Evolutionary conservation across 2,797 vertebrate genomes (phyloP), one percentile per base, ranked within the genome.

Genomic region (Meda fulgida): DNA sequence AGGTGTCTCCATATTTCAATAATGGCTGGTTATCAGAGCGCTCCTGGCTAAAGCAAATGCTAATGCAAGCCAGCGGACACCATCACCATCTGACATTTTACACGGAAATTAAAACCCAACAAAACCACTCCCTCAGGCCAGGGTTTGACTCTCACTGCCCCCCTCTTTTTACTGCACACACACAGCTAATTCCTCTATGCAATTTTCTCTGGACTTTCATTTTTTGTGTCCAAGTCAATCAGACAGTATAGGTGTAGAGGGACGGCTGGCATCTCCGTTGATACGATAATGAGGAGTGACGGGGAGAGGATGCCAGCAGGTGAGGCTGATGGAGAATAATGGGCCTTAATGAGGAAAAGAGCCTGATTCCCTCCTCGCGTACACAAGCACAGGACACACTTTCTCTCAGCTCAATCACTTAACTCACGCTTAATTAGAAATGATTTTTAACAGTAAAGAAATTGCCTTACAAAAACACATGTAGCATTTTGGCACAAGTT

Each of bases 41-140:
- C 89, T 86, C 51, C 88, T 65, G 93, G 92, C 95, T 93, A 95
- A 93, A 94, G 93, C 95, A 96, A 96, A 97, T 96, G 94, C 93
- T 97, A 96, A 96, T 96, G 95, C 96, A 93, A 96, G 95, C 95
- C 94, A 88, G 91, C 95, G 94, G 95, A 90, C 96, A 94, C 95
- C 94, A 96, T 95, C 96, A 93, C 92, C 91, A 92, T 93, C 92
- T 97, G 96, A 95, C 96, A 96, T 97, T 97, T 96, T 95, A 93
- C 94, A 95, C 92, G 94, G 95, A 96, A 96, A 96, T 96, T 95
- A 96, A 88, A 89, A 87, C 86, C 81, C 82, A 81, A 90, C 88
- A 89, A 90, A 90, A 88, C 85, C 83, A 18, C 70, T 77, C 86
- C 89, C 88, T 78, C 55, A 14, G 71, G 89, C 86, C 79, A 83